phyloP scores from a whole-genome alignment of 2,113 vertebrate species.

The Colinus virginianus region DNA sequence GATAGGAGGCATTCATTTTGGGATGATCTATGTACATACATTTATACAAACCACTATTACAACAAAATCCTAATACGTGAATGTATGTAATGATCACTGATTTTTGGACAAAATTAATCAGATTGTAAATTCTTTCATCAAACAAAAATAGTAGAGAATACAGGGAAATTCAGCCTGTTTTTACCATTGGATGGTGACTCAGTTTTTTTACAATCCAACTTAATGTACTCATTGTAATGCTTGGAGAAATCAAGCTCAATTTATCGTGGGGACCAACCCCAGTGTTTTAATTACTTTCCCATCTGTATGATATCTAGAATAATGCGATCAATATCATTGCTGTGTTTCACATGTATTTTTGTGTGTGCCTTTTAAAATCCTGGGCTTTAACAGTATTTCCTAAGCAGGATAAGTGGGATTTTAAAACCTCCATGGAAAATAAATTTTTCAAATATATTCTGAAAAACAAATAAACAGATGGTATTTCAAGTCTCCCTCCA shows the following conservation, averaged over 20 bases:
- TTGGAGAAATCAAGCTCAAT: not conserved
- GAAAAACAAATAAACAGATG: not conserved
- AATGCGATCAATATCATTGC: not conserved
- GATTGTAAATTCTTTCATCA: not conserved
- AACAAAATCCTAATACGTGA: not conserved
- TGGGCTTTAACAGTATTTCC: not conserved
- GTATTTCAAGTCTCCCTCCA: not conserved
- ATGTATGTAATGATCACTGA: not conserved
- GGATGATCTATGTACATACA: not conserved
- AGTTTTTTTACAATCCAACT: not conserved
- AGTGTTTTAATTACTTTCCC: not conserved
- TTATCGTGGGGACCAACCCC: not conserved
- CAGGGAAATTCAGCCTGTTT: not conserved
- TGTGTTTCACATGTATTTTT: not conserved
- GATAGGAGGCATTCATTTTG: not conserved
- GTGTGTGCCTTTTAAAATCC: not conserved
- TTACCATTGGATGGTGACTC: not conserved
- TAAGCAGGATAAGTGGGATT: accelerated
- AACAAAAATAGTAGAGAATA: not conserved
- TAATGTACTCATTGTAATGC: not conserved
- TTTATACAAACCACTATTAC: not conserved
- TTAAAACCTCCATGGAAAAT: not conserved
- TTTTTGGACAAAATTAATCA: not conserved
- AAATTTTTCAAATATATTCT: accelerated
- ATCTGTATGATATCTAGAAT: not conserved